Conservation (phyloP, 2,113 vertebrate species). For the Climacteris rufus region DNA sequence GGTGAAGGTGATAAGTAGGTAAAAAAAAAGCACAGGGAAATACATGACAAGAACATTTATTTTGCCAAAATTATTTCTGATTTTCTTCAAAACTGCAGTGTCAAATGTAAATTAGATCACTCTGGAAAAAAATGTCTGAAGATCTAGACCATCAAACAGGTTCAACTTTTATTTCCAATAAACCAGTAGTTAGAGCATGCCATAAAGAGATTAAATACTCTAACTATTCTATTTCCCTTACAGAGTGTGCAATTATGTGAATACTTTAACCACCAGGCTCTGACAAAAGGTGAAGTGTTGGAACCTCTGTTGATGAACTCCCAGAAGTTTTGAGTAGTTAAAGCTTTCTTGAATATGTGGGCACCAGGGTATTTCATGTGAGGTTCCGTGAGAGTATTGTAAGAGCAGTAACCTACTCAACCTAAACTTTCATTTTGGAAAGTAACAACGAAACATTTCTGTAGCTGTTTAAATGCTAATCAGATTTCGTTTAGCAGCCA, state of each 20-base stretch:
- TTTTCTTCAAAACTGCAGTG: background rate
- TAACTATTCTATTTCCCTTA: background rate
- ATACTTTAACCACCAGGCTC: background rate
- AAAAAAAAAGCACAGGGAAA: background rate
- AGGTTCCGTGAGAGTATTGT: background rate
- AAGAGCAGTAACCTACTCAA: background rate
- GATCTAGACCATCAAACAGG: background rate
- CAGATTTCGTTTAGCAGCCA: slow-evolving; percentile 41
- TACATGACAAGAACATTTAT: background rate
- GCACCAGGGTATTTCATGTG: background rate
- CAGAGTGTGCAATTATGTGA: background rate
- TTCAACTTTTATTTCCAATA: background rate
- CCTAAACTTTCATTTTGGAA: background rate
- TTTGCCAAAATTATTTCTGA: background rate
- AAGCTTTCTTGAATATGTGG: background rate
- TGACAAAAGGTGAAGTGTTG: background rate
- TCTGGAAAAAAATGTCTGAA: background rate
- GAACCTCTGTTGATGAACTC: background rate
- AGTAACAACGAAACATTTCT: slow-evolving; percentile 43
- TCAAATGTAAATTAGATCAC: background rate
- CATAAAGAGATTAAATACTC: background rate
- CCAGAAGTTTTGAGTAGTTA: background rate
- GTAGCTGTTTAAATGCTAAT: slow-evolving; percentile 57
- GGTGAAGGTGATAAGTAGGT: background rate
- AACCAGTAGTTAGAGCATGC: background rate